Base-by-base conservation (phyloP, 1,140 invertebrate genomes). In the Drosophila neocordata region DNA sequence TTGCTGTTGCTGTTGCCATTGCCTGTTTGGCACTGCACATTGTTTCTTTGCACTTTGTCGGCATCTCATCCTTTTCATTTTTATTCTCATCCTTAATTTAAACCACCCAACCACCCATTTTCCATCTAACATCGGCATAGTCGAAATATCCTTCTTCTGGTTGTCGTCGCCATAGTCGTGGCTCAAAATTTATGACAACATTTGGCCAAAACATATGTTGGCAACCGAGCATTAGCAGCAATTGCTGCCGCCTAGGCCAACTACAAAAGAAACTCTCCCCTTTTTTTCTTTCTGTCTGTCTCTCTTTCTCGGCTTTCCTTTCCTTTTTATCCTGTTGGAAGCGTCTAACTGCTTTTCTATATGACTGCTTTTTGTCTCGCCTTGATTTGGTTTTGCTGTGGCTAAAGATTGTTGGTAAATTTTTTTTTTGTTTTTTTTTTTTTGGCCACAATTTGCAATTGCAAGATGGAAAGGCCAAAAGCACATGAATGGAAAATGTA, bases 151-250 rank as follows among this genome's bases (percentile, higher is more conserved):
- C 41, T 48, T 48, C 41, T 48, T 48, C 20, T 38, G 56, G 24
- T 65, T 20, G 38, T 48, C 55, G 71, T 77, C 62, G 65, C 74
- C 65, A 65, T 69, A 31, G 81, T 61, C 55, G 77, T 65, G 73
- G 59, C 74, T 76, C 59, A 69, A 69, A 87, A 87, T 87, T 87
- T 87, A 87, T 87, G 82, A 82, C 82, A 87, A 85, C 83, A 82
- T 88, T 87, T 87, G 82, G 83, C 70, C 68, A 79, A 87, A 87
- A 82, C 82, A 87, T 87, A 87, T 87, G 82, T 80, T 80, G 81
- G 82, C 81, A 82, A 80, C 55, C 55, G 67, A 77, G 81, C 82
- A 87, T 85, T 85, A 85, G 82, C 82, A 78, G 74, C 73, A 79
- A 79, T 79, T 63, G 79, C 80, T 77, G 63, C 24, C 59, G 35